Evolutionary conservation across 2,888 invertebrate genomes (phyloP).

Genomic region (Zygogramma bicolorata): DNA sequence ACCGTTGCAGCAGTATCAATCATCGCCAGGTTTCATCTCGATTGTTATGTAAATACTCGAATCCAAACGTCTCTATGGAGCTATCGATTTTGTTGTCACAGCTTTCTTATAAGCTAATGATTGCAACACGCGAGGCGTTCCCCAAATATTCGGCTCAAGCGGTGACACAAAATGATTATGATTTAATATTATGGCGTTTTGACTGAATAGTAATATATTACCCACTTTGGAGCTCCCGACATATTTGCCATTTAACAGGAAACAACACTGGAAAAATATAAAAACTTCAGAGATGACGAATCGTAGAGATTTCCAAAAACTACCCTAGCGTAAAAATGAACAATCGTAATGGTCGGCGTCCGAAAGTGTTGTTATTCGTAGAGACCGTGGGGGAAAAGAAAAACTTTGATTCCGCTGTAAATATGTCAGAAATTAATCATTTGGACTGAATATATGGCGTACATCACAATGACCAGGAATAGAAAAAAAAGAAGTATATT

Average conservation of each 20-base stretch:
- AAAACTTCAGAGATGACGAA: conserved; percentile 27
- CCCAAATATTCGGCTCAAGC: not conserved
- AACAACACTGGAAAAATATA: conserved; percentile 8
- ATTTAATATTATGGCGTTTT: conserved; percentile 17
- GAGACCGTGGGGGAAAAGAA: conserved; percentile 1
- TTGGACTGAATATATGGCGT: not conserved
- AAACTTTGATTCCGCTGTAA: conserved; percentile 9
- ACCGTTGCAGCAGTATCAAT: conserved; percentile 4
- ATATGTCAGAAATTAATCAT: not conserved
- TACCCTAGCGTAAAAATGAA: conserved; percentile 20
- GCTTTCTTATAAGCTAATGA: not conserved
- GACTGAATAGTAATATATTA: conserved; percentile 15
- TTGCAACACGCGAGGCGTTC: not conserved
- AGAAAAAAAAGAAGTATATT: too few relatives aligned
- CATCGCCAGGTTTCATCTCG: conserved; percentile 1
- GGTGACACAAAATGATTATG: conserved; percentile 13
- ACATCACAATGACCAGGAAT: too few relatives aligned
- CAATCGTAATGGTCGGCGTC: conserved; percentile 26
- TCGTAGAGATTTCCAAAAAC: conserved; percentile 21
- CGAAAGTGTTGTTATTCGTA: conserved; percentile 20
- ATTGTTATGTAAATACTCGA: conserved; percentile 2
- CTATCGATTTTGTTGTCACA: not conserved
- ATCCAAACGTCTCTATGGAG: not conserved
- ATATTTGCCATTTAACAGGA: not conserved
- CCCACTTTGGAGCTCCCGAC: conserved; percentile 14